Evolutionary conservation across 2,888 invertebrate genomes (phyloP), one percentile per base, ranked within the genome.

Genomic region (Tanytarsus gracilentus): DNA sequence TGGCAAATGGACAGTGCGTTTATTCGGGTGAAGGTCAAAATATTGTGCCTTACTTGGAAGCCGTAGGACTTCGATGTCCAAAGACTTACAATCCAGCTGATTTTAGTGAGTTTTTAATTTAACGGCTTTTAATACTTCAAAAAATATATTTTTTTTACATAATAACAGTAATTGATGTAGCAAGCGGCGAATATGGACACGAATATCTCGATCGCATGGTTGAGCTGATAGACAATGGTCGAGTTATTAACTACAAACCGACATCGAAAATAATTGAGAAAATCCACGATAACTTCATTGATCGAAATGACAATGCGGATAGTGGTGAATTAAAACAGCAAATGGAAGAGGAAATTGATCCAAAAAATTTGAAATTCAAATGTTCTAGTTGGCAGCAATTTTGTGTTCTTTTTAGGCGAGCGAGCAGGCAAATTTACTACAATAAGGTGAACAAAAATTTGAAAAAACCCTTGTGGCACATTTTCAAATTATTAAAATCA

Each of bases 1-100:
- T 97, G 49, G 85, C 93, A 0, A 83, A 82, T 51, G 97, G 97
- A 0, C 84, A 90, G 66, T 96, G 95, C 70, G 85, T 90, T 5
- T 97, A 92, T 72, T 86, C 92, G 67, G 96, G 96, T 2, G 79
- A 83, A 0, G 82, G 87, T 0, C 74, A 77, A 1, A 83, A 87
- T 16, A 81, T 96, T 1, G 85, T 97, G 26, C 88, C 90, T 0
- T 96, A 88, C 72, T 76, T 96, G 59, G 77, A 81, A 9, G 78
- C 82, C 8, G 74, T 93, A 55, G 88, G 86, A 36, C 75, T 94
- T 33, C 80, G 85, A 26, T 97, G 97, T 69, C 97, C 97, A 0
- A 82, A 79, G 63, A 92, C 93, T 65, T 94, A 95, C 70, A 97
- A 96, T 73, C 97, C 97, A 0, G 95, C 96, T 4, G 97, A 97